phyloP scores from a whole-genome alignment of 2,888 invertebrate genomes.

The Drosophila nr. perissopoda region DNA sequence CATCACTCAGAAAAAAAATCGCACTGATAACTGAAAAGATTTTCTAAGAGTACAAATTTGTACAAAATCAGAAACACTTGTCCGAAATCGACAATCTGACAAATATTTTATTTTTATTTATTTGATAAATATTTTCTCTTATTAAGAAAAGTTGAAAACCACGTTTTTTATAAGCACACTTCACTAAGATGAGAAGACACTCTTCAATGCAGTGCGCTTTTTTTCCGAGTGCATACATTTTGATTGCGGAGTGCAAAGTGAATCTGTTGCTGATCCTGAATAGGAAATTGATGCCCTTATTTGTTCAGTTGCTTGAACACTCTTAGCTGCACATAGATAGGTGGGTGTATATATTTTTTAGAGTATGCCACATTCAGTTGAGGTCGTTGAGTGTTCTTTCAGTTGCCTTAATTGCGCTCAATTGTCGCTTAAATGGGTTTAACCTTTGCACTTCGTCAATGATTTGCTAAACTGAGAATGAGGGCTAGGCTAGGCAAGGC shows the following conservation, averaged over 20 bases:
- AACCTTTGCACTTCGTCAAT: conserved; percentile 60
- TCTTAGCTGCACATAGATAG: background rate
- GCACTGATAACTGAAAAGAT: background rate
- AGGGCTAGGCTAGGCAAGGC: conserved; percentile 12
- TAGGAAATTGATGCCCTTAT: background rate
- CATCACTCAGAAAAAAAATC: background rate
- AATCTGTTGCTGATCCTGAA: background rate
- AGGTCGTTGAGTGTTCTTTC: conserved; percentile 5
- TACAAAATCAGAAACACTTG: background rate
- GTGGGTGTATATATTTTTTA: conserved; percentile 2
- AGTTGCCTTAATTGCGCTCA: conserved; percentile 57
- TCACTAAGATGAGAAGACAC: background rate
- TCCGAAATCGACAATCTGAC: too few relatives aligned
- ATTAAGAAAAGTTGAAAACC: background rate
- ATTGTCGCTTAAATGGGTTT: conserved; percentile 65
- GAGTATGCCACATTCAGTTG: background rate
- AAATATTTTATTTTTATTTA: too few relatives aligned
- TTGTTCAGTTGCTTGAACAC: background rate
- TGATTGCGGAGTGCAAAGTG: background rate
- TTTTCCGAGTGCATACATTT: background rate
- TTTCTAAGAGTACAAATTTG: too few relatives aligned
- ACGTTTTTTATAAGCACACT: background rate
- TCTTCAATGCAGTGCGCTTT: background rate
- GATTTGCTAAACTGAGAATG: conserved; percentile 28
- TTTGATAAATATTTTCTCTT: background rate